Conservation (phyloP, 1,140 invertebrate species). For the Drosophila guanche region DNA sequence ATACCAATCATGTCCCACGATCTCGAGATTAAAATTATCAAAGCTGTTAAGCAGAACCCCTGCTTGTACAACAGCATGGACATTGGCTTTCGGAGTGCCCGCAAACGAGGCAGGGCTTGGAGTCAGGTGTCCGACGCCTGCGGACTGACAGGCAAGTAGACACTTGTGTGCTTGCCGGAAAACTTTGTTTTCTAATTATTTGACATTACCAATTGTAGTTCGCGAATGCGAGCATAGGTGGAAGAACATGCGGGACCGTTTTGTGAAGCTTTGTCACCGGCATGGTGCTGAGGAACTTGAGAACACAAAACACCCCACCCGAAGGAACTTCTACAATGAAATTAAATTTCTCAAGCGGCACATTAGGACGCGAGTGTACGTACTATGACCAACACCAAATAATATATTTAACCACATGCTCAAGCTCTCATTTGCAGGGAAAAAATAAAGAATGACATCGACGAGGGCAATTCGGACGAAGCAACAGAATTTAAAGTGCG, state of each 20-base stretch:
- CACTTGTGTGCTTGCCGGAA: no score
- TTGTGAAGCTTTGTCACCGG: slow-evolving; percentile 21
- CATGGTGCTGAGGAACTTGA: background rate
- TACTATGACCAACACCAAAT: background rate
- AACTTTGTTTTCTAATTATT: no score
- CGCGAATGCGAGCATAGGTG: slow-evolving; percentile 19
- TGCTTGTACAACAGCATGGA: slow-evolving; percentile 30
- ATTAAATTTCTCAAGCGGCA: slow-evolving; percentile 1
- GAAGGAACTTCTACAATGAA: slow-evolving; percentile 15
- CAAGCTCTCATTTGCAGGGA: background rate
- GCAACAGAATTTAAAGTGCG: no score
- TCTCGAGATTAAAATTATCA: slow-evolving; percentile 16
- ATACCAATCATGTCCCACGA: background rate
- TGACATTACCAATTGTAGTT: slow-evolving; percentile 7
- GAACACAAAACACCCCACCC: background rate
- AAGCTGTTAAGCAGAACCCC: slow-evolving; percentile 22
- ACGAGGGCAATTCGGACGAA: no score
- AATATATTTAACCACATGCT: background rate
- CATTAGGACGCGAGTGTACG: slow-evolving; percentile 14
- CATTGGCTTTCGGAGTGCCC: background rate
- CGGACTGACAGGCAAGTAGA: background rate
- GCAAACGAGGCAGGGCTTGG: slow-evolving; percentile 22
- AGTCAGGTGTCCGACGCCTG: background rate
- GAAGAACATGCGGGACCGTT: slow-evolving; percentile 34
- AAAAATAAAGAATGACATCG: no score